Base-by-base conservation (phyloP, 2,888 invertebrate species). In the Hirtodrosophila confusa region DNA sequence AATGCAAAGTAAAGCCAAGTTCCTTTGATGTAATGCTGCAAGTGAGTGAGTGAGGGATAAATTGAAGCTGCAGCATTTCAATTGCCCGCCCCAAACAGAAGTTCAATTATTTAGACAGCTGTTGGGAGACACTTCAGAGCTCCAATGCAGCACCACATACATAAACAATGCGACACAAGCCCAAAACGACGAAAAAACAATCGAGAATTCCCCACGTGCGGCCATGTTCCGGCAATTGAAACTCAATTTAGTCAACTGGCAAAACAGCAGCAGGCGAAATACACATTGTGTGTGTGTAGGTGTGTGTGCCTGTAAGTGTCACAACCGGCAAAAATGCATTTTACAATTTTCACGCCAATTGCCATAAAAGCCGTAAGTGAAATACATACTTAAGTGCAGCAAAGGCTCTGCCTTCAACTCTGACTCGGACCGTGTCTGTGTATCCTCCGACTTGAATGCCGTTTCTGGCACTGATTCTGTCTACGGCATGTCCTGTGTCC, bases 301-400 rank as follows among this genome's bases (percentile, higher is more conserved):
- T 27, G 27, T 27, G 27, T 27, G 31, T 7, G 31, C 9, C 7
- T 31, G 8, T 31, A 7, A 6, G 31, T 31, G 31, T 31, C 31
- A 31, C 31, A 31, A 31, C 6, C 41, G 60, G 63, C 48, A 58
- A 69, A 79, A 82, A 79, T 82, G 84, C 82, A 82, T 75, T 79
- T 73, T 78, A 84, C 82, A 84, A 84, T 80, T 82, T 82, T 84
- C 82, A 82, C 82, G 78, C 82, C 82, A 82, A 84, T 82, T 82
- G 82, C 78, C 68, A 80, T 80, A 78, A 80, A 82, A 80, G 78
- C 78, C 63, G 82, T 84, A 82, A 82, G 82, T 82, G 84, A 82
- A 84, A 80, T 69, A 74, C 74, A 74, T 66, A 82, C 79, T 82
- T 75, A 79, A 82, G 78, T 79, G 84, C 79, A 80, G 44, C 70